Evolutionary conservation across 2,113 vertebrate species (phyloP), one percentile per base, ranked within the genome.

Genomic region (Henicopernis longicauda): DNA sequence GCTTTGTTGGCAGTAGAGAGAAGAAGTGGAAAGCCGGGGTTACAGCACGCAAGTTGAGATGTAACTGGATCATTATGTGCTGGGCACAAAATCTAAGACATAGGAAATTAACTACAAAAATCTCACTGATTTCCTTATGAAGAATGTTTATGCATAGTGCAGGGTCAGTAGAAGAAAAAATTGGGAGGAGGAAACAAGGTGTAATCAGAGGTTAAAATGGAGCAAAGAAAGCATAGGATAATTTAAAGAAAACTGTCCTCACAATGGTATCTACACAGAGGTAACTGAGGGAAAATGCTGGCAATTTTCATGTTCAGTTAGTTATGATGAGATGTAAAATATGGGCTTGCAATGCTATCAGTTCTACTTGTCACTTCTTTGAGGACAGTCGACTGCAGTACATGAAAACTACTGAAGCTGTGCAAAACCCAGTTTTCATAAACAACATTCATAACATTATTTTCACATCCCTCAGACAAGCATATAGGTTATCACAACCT

Each of bases 381-480:
- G 84, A 77, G 69, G 82, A 61, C 73, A 58, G 47, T 49, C 82
- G 63, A 11, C 36, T 58, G n/a, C 13, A 66, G 70, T 27, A 65
- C 1, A 7, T 55, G 82, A 73, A 94, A 72, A 69, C 70, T 82
- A 85, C 49, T 16, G 59, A 93, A 89, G 70, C 50, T 50, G 61
- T 88, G 59, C 58, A 94, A 93, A 91, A 10, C 49, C 70, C 74
- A 22, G 38, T 91, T 94, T 94, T 91, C 84, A 52, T 69, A 94
- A 96, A 73, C 87, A 95, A 90, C 66, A 94, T 90, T 97, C 93
- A 95, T 90, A 96, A 94, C 79, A 66, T 73, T 88, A 84, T 95
- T 96, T 95, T 97, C 95, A 93, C 82, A 93, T 95, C 82, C 84
- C 66, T 93, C 91, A 85, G 86, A 91, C 66, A 77, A 90, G 57